A percentile compares a stretch with the other conserved stretches of the same genome.
These are phyloP conservation scores for Erinaceus europaeus DNA, from an alignment of 2,113 vertebrate species.

Conservation along the genomic window DNA sequence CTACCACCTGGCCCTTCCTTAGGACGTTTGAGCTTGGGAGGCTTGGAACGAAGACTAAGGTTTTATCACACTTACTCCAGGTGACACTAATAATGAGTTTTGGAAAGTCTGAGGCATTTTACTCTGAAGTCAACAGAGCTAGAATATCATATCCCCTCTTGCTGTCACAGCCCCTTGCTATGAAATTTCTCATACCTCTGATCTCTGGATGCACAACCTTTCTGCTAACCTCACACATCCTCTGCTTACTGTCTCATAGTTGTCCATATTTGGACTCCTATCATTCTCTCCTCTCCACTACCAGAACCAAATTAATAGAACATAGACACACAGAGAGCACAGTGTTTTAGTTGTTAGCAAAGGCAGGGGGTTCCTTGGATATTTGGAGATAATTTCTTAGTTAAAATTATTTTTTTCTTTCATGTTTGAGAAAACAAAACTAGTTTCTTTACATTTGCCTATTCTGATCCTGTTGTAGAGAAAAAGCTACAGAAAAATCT, in stretches of 20 bases:
- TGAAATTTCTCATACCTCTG: too few relatives aligned
- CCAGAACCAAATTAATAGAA: neutral
- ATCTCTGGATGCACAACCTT: too few relatives aligned
- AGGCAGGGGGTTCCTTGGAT: slow-evolving; percentile 64
- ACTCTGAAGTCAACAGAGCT: too few relatives aligned
- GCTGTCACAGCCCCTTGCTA: accelerated
- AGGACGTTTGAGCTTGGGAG: neutral
- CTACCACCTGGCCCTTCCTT: too few relatives aligned
- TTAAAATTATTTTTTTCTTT: slow-evolving; percentile 70
- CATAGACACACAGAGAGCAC: neutral
- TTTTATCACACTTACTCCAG: neutral
- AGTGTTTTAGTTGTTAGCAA: slow-evolving; percentile 46
- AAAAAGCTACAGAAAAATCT: slow-evolving; percentile 70
- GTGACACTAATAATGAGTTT: neutral
- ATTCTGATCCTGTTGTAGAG: slow-evolving; percentile 75
- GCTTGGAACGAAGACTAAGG: neutral
- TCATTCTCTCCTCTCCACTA: neutral
- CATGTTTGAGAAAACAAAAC: slow-evolving; percentile 74
- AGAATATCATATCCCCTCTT: too few relatives aligned
- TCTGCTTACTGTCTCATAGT: accelerated
- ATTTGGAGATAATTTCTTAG: slow-evolving; percentile 77
- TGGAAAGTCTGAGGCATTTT: neutral
- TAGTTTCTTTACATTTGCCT: slow-evolving; percentile 69
- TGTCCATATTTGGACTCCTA: neutral
- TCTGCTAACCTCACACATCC: accelerated